Evolutionary conservation across 2,113 vertebrate species (phyloP).

Genomic region (Dunckerocampus dactyliophorus): DNA sequence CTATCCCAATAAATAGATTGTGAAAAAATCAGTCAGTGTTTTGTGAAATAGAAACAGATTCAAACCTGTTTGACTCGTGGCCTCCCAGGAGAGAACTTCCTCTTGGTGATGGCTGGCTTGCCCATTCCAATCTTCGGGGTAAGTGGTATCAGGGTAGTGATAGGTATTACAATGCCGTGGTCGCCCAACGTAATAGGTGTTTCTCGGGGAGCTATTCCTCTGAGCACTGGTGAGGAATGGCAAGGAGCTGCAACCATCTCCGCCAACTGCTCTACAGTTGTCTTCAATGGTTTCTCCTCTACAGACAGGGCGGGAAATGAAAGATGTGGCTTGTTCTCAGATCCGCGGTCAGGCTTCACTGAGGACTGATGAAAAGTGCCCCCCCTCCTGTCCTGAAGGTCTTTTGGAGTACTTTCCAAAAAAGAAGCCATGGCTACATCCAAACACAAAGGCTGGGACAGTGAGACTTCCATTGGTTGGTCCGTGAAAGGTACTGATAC

Average conservation of each 20-base stretch:
- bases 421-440: constrained; percentile 45
- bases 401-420: constrained; percentile 53
- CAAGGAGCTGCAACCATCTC: constrained; percentile 69
- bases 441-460: constrained; percentile 50
- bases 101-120: constrained; percentile 97
- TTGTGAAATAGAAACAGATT: constrained; percentile 17
- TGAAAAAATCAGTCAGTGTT: neutral
- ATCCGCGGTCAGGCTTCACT: constrained; percentile 65
- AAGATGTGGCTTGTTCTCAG: constrained; percentile 66
- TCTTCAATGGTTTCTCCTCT: constrained; percentile 74
- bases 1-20: neutral
- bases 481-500: constrained; percentile 50
- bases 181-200: constrained; percentile 64
- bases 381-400: constrained; percentile 46
- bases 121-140: constrained; percentile 99
- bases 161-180: constrained; percentile 68
- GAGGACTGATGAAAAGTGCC: constrained; percentile 38
- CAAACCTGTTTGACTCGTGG: constrained; percentile 96
- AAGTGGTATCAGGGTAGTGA: constrained; percentile 84
- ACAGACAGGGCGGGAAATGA: constrained; percentile 67
- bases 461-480: constrained; percentile 57
- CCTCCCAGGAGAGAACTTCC: constrained; percentile 98
- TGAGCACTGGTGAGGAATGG: constrained; percentile 58
- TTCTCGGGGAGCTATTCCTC: constrained; percentile 70
- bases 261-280: constrained; percentile 64